phyloP scores from a whole-genome alignment of 92 coral and sea anemone species.

The Chrysogorgia sp. region DNA sequence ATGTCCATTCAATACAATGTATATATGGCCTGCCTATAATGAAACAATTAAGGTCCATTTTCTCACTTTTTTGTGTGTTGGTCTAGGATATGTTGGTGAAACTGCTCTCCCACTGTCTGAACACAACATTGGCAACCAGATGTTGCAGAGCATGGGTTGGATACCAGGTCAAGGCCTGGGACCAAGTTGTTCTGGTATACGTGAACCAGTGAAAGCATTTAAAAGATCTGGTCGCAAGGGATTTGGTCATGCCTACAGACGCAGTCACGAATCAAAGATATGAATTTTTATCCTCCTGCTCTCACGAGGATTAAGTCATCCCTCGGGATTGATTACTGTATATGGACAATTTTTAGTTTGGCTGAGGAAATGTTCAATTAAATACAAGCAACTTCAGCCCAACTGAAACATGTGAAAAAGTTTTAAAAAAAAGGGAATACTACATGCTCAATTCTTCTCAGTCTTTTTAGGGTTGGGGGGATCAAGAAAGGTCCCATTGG shows the following conservation, averaged over 20 bases:
- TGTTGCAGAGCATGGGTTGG: slow-evolving; percentile 97
- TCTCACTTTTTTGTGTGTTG: background rate
- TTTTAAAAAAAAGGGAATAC: no score
- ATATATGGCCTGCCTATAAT: background rate
- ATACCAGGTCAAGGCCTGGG: slow-evolving; percentile 96
- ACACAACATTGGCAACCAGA: slow-evolving; percentile 90
- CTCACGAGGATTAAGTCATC: no score
- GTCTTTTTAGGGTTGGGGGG: no score
- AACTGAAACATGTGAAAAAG: no score
- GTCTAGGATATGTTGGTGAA: slow-evolving; percentile 43
- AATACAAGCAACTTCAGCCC: background rate
- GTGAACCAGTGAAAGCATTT: slow-evolving; percentile 82
- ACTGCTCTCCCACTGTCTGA: slow-evolving; percentile 75
- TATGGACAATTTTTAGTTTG: background rate
- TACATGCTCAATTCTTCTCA: no score
- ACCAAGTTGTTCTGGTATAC: slow-evolving; percentile 78
- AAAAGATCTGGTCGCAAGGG: slow-evolving; percentile 88
- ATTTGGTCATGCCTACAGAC: slow-evolving; percentile 74
- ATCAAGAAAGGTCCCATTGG: no score
- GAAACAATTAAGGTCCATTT: background rate
- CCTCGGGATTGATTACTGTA: background rate
- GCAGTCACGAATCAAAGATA: background rate
- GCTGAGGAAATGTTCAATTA: background rate
- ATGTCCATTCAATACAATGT: background rate
- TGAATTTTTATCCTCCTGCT: no score